A percentile compares a stretch with the other conserved stretches of the same genome.
These are phyloP conservation scores for Anas platyrhynchos DNA, from an alignment of 2,113 vertebrate genomes.

Conservation along the genomic window DNA sequence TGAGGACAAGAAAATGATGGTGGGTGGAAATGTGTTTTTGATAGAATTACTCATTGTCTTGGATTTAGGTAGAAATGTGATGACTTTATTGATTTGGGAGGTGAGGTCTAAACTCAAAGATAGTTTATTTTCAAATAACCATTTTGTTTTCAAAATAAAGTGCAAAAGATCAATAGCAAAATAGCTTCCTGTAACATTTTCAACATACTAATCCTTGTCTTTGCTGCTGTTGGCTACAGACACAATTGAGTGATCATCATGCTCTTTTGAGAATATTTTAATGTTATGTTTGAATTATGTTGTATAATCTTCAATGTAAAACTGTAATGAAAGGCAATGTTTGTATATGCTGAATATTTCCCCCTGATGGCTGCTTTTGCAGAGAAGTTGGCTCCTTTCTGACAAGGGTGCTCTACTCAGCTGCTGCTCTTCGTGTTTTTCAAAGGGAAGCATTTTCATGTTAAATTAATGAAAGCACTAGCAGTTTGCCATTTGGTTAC, in stretches of 20 bases:
- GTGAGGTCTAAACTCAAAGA: background rate
- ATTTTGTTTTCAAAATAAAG: background rate
- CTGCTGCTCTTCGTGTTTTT: background rate
- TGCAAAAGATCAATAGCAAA: background rate
- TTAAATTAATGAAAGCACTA: background rate
- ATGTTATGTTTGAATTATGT: background rate
- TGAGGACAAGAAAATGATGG: background rate
- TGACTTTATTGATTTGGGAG: background rate
- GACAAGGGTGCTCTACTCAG: background rate
- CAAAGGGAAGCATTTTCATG: background rate
- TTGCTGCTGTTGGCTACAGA: background rate
- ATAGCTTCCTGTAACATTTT: background rate
- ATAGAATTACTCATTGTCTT: background rate
- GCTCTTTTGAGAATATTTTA: background rate
- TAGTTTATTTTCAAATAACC: background rate
- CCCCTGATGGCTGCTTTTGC: background rate
- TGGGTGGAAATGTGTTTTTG: background rate
- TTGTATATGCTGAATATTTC: background rate
- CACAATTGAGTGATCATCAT: background rate
- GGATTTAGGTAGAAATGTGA: background rate
- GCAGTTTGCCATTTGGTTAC: background rate
- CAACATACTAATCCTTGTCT: background rate
- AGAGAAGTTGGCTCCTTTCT: background rate
- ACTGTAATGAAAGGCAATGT: background rate
- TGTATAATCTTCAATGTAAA: background rate